A percentile compares a stretch with the other conserved stretches of the same genome.
Evolutionary conservation across 1,140 invertebrate genomes (phyloP).

Genomic region (Drosophila baimaii): DNA sequence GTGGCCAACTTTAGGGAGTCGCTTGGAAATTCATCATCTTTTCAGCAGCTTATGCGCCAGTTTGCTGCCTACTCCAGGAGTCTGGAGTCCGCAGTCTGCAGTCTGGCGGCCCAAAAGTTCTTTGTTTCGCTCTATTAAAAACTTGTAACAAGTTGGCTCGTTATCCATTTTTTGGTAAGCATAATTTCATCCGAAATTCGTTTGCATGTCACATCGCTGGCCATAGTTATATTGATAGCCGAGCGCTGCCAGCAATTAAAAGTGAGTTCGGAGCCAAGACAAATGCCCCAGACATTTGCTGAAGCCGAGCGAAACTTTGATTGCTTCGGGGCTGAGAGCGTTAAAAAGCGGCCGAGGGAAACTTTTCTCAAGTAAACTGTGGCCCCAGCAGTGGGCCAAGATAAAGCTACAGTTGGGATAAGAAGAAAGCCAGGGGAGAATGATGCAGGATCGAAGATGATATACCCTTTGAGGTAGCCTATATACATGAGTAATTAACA

Average conservation of each 20-base stretch:
- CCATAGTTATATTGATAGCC: conserved; percentile 71
- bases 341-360: conserved; percentile 31
- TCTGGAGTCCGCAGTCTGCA: conserved; percentile 18
- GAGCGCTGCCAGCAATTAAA: conserved; percentile 65
- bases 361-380: conserved; percentile 59
- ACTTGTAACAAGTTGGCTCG: conserved; percentile 81
- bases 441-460: background rate
- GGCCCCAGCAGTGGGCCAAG: conserved; percentile 24
- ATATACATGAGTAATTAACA: too few relatives aligned
- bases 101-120: conserved; percentile 31
- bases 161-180: conserved; percentile 63
- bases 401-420: conserved; percentile 22
- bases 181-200: conserved; percentile 65
- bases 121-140: conserved; percentile 78
- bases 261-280: conserved; percentile 50
- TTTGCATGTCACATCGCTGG: conserved; percentile 53
- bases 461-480: too few relatives aligned
- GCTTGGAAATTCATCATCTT: conserved; percentile 81
- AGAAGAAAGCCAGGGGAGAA: background rate
- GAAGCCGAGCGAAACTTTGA: conserved; percentile 58
- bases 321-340: conserved; percentile 43
- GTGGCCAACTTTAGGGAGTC: conserved; percentile 58
- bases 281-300: conserved; percentile 59
- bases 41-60: conserved; percentile 76
- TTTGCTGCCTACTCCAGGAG: conserved; percentile 58